Conservation (phyloP, 2,113 vertebrate species). For the Cercocebus atys region DNA sequence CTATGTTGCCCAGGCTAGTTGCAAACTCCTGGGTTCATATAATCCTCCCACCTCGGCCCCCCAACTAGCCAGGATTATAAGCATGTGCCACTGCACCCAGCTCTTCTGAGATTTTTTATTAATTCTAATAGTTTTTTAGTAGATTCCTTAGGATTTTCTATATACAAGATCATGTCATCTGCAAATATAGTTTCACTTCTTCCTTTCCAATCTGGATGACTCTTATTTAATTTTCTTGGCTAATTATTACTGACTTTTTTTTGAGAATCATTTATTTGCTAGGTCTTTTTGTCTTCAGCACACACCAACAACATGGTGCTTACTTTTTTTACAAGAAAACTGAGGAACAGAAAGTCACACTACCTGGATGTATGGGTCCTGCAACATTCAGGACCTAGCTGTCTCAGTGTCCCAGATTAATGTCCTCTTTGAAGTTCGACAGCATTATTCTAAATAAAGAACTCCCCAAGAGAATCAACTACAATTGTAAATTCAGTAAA, state of each 20-base stretch:
- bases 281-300: not conserved
- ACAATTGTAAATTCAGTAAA: not conserved
- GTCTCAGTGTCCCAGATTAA: not conserved
- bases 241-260: not conserved
- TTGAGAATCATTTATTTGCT: not conserved
- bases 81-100: not conserved
- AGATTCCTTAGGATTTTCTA: not conserved
- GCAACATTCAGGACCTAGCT: not conserved
- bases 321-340: not conserved
- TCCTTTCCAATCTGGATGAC: not conserved
- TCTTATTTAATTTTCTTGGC: slow-evolving; percentile 5
- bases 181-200: not conserved
- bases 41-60: no score
- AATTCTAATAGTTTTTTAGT: not conserved
- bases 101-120: not conserved
- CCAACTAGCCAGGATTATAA: no score
- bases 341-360: not conserved
- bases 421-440: not conserved
- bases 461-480: not conserved
- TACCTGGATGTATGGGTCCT: not conserved
- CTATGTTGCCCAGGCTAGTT: no score
- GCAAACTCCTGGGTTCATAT: no score
- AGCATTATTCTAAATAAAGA: slow-evolving; percentile 29
- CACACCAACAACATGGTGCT: not conserved
- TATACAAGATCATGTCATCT: not conserved